A percentile compares a stretch with the other conserved stretches of the same genome.
Conservation (phyloP, 2,113 vertebrate species). For the Hyperoodon ampullatus region DNA sequence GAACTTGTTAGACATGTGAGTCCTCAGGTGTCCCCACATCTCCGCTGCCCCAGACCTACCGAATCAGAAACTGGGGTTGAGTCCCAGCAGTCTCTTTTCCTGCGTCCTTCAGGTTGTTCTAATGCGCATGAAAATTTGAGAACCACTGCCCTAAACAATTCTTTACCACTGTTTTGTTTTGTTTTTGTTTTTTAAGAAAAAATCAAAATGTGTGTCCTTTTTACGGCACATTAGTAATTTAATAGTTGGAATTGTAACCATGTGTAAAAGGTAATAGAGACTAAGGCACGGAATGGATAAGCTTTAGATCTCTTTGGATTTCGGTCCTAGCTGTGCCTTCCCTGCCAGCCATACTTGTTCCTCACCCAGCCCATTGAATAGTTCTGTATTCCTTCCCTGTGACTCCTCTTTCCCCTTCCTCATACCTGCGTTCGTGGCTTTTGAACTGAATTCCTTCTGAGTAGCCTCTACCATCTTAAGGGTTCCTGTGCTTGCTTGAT, state of each 20-base stretch:
- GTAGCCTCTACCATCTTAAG: background rate
- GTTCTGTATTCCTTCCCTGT: background rate
- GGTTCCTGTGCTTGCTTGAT: background rate
- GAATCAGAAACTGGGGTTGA: background rate
- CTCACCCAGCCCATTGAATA: background rate
- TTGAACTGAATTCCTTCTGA: background rate
- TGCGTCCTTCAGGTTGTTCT: background rate
- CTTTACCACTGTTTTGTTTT: background rate
- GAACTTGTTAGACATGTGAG: background rate
- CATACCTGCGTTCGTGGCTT: background rate
- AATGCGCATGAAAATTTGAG: background rate
- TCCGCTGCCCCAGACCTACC: background rate
- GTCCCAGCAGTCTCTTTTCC: background rate
- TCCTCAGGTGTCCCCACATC: background rate
- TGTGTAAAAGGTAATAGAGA: background rate
- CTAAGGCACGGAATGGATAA: background rate
- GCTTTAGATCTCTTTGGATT: background rate
- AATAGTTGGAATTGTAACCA: background rate
- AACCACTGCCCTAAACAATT: background rate
- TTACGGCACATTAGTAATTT: background rate
- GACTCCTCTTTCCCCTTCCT: background rate
- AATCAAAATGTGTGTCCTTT: slow-evolving; percentile 14
- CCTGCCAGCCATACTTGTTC: background rate
- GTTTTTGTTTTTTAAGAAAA: background rate
- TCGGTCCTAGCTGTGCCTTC: background rate